Percentiles rank a stretch among this genome's conserved stretches.
phyloP scores from a whole-genome alignment of 64 coral and sea anemone species.

The Montipora sp. region DNA sequence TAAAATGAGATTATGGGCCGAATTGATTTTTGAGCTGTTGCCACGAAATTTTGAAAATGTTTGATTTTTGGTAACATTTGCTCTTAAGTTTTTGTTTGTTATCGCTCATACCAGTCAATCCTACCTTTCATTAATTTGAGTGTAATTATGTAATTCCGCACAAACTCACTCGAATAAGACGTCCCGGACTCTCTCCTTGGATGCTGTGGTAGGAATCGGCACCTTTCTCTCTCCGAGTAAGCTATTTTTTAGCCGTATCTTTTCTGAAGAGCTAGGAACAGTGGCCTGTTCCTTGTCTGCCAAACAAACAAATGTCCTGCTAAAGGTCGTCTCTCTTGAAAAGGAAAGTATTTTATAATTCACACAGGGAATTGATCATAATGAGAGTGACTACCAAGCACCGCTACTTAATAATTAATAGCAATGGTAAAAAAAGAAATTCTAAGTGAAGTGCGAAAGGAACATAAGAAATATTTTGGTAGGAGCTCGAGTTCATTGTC shows the following conservation, averaged over 20 bases:
- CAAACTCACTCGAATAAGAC: slow-evolving; percentile 44
- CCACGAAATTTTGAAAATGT: too few species aligned
- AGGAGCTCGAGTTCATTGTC: too few species aligned
- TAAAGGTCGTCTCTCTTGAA: slow-evolving; percentile 42
- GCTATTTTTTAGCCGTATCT: slow-evolving; percentile 26
- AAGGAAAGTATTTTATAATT: too few species aligned
- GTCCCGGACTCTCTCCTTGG: slow-evolving; percentile 16
- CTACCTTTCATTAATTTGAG: background rate
- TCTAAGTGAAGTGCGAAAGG: too few species aligned
- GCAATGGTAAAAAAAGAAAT: too few species aligned
- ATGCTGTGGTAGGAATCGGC: slow-evolving; percentile 29
- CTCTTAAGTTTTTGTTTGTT: background rate
- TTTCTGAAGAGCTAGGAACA: slow-evolving; percentile 37
- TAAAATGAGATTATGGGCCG: too few species aligned
- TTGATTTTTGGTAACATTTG: too few species aligned
- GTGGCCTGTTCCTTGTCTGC: background rate
- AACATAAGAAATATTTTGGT: too few species aligned
- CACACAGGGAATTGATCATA: background rate
- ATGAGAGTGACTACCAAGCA: too few species aligned
- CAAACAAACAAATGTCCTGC: slow-evolving; percentile 60
- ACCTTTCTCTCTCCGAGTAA: slow-evolving; percentile 49
- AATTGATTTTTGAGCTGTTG: too few species aligned
- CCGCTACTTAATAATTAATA: too few species aligned
- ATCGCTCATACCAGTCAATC: background rate
- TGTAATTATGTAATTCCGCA: too few species aligned